Evolutionary conservation across 92 coral and sea anemone genomes (phyloP).

Genomic region (Phymanthus crucifer): DNA sequence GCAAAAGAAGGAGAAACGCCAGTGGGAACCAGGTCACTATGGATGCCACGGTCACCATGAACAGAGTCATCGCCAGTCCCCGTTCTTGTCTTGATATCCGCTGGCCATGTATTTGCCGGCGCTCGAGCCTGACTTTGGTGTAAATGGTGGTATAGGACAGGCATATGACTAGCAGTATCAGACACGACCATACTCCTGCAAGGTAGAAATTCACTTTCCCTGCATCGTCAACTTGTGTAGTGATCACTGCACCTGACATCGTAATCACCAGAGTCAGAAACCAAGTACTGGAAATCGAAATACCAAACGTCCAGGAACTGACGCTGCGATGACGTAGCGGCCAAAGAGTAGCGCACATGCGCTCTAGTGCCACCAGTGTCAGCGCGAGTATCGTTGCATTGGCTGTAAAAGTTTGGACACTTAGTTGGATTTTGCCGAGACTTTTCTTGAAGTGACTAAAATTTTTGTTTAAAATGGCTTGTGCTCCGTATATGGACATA

Average conservation of each 20-base stretch:
- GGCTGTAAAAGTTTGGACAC: slow-evolving; percentile 21
- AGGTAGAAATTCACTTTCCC: slow-evolving; percentile 4
- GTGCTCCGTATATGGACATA: not conserved
- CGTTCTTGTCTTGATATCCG: not conserved
- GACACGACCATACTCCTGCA: slow-evolving; percentile 7
- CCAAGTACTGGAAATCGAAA: slow-evolving; percentile 4
- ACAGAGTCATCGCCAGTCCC: slow-evolving; percentile 11
- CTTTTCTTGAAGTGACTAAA: slow-evolving; percentile 1
- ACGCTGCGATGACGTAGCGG: slow-evolving; percentile 1
- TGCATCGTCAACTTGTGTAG: not conserved
- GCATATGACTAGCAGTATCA: not conserved
- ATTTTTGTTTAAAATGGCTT: slow-evolving; percentile 13
- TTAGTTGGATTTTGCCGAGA: slow-evolving; percentile 10
- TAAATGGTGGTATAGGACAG: not conserved
- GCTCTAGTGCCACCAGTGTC: slow-evolving; percentile 29
- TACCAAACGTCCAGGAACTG: not conserved
- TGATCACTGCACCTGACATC: not conserved
- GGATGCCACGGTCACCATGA: slow-evolving; percentile 10
- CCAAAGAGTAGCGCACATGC: slow-evolving; percentile 21
- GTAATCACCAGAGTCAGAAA: not conserved
- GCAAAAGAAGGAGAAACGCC: not conserved
- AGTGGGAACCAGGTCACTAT: slow-evolving; percentile 13
- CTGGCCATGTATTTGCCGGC: not conserved
- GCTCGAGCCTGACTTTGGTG: not conserved
- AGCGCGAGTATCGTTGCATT: slow-evolving; percentile 17